A percentile compares a stretch with the other conserved stretches of the same genome.
Conservation (phyloP, 2,797 vertebrate species). For the Gadopsis bispinosus region DNA sequence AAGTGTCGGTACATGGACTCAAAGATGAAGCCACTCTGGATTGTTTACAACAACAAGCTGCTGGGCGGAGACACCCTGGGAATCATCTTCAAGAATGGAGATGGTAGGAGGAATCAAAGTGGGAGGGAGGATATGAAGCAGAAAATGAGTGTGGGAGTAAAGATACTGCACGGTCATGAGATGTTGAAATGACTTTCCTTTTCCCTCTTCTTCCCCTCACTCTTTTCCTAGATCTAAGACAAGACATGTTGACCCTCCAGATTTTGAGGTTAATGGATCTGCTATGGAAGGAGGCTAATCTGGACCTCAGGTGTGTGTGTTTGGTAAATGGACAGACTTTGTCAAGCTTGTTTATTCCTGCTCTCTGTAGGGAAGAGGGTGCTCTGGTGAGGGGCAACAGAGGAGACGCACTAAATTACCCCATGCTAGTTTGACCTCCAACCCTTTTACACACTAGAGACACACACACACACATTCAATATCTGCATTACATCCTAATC, state of each 20-base stretch:
- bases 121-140: neutral
- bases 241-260: conserved; percentile 97
- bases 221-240: conserved; percentile 88
- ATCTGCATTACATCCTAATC: conserved; percentile 58
- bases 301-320: conserved; percentile 89
- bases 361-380: conserved; percentile 85
- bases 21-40: conserved; percentile 99
- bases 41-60: conserved; percentile 97
- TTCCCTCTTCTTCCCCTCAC: neutral
- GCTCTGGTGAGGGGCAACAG: conserved; percentile 70
- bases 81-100: conserved; percentile 99
- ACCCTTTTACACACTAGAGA: conserved; percentile 47
- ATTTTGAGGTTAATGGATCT: conserved; percentile 96
- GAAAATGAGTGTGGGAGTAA: neutral
- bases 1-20: conserved; percentile 99
- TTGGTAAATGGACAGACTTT: neutral
- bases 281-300: conserved; percentile 96
- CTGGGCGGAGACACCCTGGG: conserved; percentile 91
- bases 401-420: conserved; percentile 65
- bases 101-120: conserved; percentile 84
- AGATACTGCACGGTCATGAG: neutral
- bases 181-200: neutral
- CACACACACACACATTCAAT: conserved; percentile 10
- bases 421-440: conserved; percentile 80
- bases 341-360: conserved; percentile 86